Evolutionary conservation across 2,888 invertebrate species (phyloP), one percentile per base, ranked within the genome.

Genomic region (Drosophila mayaguana): DNA sequence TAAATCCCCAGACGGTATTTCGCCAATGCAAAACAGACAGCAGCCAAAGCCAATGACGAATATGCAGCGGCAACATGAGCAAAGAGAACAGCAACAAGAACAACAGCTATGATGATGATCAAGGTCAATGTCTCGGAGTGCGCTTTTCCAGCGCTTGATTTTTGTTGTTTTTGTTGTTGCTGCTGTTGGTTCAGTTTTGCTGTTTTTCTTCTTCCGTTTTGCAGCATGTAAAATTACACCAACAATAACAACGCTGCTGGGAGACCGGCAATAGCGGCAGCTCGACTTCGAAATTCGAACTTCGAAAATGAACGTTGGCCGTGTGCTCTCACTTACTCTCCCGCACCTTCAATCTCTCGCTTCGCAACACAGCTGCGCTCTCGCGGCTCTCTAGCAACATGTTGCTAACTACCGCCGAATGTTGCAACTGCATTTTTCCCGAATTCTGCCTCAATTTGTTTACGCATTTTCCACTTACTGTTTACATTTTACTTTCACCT

Each of bases 41-140:
- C 54, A 22, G 28, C 51, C 45, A 57, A 40, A 59, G 36, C 48
- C 46, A 54, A 67, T 69, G 67, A 75, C 69, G 79, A 79, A 63
- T 59, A 59, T 75, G 62, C 80, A 77, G 36, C 56, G 67, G 14
- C 59, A 40, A n/a, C 20, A 67, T 25, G 40, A 63, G 59, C 55
- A 62, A 45, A 18, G 34, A 45, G 22, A 34, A 22, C 20, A 25
- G 42, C 51, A 64, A 50, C 55, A 63, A 28, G 50, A 76, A 54
- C 56, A 72, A 51, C 62, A 55, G 18, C 34, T 46, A 60, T 32
- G 46, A 69, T 73, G 81, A 63, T 67, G 80, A 90, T 90, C 90
- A 86, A 86, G 86, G 86, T 87, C 86, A 87, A 87, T 87, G 86
- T 90, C 89, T 87, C 78, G 70, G 73, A 62, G 68, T 78, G 76